Evolutionary conservation across 2,888 invertebrate species (phyloP).

Genomic region (Nephrocerus scutellatus): DNA sequence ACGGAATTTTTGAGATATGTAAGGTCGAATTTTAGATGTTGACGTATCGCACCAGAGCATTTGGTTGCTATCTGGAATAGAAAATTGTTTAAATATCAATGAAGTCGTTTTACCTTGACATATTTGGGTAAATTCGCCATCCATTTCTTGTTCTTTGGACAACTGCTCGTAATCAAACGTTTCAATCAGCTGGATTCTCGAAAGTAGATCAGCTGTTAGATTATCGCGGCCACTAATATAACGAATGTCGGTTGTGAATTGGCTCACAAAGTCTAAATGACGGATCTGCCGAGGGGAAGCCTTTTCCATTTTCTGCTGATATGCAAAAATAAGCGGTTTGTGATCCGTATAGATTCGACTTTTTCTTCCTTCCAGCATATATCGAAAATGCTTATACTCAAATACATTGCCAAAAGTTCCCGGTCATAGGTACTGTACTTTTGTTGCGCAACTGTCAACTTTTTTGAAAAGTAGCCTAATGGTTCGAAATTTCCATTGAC

Average conservation of each 20-base stretch:
- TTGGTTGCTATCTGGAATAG: constrained; percentile 1
- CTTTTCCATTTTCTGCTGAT: neutral
- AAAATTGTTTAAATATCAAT: constrained; percentile 1
- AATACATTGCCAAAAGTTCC: constrained; percentile 39
- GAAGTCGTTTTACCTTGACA: constrained; percentile 1
- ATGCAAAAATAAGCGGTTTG: constrained; percentile 23
- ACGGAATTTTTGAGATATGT: constrained; percentile 6
- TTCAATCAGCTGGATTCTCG: neutral
- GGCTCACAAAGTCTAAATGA: neutral
- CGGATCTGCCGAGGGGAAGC: neutral
- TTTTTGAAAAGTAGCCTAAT: constrained; percentile 37
- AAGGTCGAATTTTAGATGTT: constrained; percentile 8
- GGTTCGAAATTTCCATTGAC: constrained; percentile 29
- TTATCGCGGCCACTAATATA: neutral
- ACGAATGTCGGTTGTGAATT: neutral
- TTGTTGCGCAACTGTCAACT: constrained; percentile 29
- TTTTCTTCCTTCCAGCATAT: constrained; percentile 1
- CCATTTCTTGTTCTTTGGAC: constrained; percentile 7
- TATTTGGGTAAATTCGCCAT: constrained; percentile 1
- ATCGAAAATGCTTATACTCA: constrained; percentile 29
- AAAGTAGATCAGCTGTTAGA: neutral
- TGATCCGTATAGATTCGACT: constrained; percentile 1
- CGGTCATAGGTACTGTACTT: constrained; percentile 41
- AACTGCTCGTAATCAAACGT: constrained; percentile 8
- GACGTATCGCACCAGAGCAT: constrained; percentile 7